phyloP scores from a whole-genome alignment of 2,113 vertebrate species.

The Ploceus nigricollis region DNA sequence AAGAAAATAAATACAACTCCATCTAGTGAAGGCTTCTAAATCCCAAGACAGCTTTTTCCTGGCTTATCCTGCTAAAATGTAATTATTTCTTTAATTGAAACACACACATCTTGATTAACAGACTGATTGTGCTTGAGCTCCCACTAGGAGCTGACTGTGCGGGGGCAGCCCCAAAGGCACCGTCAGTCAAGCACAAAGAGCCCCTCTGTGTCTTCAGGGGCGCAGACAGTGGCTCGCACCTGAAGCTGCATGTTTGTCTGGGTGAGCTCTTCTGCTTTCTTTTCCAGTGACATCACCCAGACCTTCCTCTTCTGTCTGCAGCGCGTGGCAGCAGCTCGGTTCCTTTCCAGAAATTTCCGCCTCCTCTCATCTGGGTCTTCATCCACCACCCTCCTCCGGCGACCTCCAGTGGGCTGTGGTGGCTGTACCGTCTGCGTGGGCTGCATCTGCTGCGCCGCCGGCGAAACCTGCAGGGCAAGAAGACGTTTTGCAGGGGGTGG shows the following conservation, averaged over 20 bases:
- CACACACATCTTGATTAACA: conserved; percentile 28
- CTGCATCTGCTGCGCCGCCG: conserved; percentile 96
- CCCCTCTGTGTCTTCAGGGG: conserved; percentile 56
- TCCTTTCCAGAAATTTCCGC: conserved; percentile 96
- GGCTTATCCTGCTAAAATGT: not conserved
- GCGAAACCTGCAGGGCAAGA: conserved; percentile 81
- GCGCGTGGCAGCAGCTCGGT: conserved; percentile 94
- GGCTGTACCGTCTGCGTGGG: conserved; percentile 93
- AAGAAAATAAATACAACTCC: conserved; percentile 49
- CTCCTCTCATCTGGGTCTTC: conserved; percentile 96
- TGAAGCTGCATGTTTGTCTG: conserved; percentile 99
- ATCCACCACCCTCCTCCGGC: conserved; percentile 91
- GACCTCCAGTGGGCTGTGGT: conserved; percentile 88
- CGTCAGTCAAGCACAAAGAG: conserved; percentile 56
- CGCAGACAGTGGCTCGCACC: conserved; percentile 77
- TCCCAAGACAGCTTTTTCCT: conserved; percentile 23
- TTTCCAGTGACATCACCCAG: conserved; percentile 99
- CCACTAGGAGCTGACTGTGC: not conserved
- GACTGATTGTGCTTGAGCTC: not conserved
- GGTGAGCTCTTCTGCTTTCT: conserved; percentile 99
- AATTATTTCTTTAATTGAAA: conserved; percentile 47
- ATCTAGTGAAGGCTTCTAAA: not conserved
- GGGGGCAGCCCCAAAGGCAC: not conserved
- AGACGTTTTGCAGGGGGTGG: not conserved
- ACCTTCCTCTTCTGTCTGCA: conserved; percentile 99